Conservation (phyloP, 2,888 invertebrate species). For the Listrodromus nycthemerus region DNA sequence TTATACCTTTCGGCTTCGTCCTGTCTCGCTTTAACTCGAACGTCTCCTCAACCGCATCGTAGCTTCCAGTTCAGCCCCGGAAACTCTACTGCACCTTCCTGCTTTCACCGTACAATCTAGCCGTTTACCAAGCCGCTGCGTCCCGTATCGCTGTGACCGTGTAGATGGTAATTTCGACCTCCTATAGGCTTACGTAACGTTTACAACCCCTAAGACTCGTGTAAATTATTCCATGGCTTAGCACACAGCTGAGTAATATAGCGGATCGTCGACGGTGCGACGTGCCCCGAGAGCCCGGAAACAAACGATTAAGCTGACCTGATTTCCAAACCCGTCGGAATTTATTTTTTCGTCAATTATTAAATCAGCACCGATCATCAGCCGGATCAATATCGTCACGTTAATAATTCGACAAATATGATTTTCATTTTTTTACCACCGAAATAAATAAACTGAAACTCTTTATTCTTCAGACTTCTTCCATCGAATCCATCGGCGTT, state of each 20-base stretch:
- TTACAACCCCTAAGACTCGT: conserved; percentile 60
- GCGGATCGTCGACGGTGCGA: conserved; percentile 10
- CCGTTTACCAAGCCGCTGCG: conserved; percentile 29
- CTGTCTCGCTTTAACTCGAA: conserved; percentile 24
- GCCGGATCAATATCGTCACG: background rate
- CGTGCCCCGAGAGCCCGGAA: conserved; percentile 10
- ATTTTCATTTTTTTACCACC: no score
- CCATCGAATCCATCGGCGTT: no score
- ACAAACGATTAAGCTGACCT: conserved; percentile 47
- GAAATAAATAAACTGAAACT: no score
- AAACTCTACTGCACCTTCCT: background rate
- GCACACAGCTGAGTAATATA: conserved; percentile 47
- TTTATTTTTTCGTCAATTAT: no score
- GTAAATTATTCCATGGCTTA: conserved; percentile 66
- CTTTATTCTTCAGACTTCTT: no score
- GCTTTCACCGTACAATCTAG: background rate
- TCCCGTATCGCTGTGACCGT: conserved; percentile 45
- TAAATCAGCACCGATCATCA: background rate
- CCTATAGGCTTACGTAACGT: conserved; percentile 61
- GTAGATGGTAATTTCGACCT: conserved; percentile 57
- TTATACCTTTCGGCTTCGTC: conserved; percentile 27
- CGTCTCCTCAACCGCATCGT: background rate
- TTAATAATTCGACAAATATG: no score
- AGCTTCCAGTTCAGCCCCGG: background rate
- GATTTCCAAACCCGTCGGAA: conserved; percentile 19